These are phyloP conservation scores for Mesorhabditis spiculigera DNA, from an alignment of 2,888 invertebrate genomes.

Conservation along the genomic window DNA sequence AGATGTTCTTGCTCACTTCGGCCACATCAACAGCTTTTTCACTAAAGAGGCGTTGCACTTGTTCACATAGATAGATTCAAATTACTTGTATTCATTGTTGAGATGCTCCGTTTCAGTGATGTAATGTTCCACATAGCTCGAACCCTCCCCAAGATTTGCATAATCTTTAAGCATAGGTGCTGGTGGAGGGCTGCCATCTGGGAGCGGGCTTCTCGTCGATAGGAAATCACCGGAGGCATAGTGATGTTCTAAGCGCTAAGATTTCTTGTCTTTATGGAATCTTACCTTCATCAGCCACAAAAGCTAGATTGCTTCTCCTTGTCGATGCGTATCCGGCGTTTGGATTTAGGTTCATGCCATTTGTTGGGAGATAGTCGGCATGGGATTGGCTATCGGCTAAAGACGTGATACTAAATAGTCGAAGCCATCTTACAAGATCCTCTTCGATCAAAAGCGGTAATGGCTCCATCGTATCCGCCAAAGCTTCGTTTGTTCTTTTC, in stretches of 20 bases:
- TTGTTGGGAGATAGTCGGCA: constrained; percentile 2
- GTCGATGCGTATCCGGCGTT: constrained; percentile 4
- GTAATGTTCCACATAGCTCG: constrained; percentile 4
- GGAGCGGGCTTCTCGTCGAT: constrained; percentile 3
- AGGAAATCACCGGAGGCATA: neutral
- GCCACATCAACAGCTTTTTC: constrained; percentile 27
- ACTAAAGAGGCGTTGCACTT: constrained; percentile 8
- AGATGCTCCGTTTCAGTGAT: neutral
- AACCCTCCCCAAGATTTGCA: neutral
- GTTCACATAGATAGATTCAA: neutral
- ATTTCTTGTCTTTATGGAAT: neutral
- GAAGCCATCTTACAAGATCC: neutral
- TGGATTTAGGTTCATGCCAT: neutral
- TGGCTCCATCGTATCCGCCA: neutral
- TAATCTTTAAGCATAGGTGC: neutral
- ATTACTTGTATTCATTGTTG: neutral
- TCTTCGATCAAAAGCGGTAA: neutral
- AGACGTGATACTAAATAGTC: neutral
- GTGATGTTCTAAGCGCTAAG: neutral
- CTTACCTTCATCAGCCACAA: neutral
- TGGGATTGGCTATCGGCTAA: constrained; percentile 6
- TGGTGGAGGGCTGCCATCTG: neutral
- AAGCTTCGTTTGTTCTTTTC: constrained; percentile 5
- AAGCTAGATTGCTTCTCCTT: neutral
- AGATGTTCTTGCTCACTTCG: constrained; percentile 5